Evolutionary conservation across 2,113 vertebrate species (phyloP).

Genomic region (Falcunculus frontatus): DNA sequence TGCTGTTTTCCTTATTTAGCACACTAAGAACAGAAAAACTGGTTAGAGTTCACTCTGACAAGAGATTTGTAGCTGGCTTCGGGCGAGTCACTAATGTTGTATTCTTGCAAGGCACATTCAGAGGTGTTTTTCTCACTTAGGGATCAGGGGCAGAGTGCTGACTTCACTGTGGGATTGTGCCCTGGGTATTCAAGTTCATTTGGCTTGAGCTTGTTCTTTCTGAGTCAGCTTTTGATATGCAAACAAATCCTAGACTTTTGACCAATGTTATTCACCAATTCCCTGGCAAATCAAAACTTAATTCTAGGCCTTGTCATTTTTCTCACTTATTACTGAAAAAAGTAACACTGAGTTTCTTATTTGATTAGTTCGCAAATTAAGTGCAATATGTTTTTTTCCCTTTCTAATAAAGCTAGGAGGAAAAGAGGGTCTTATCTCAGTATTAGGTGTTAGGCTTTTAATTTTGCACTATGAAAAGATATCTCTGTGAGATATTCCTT

Average conservation of each 20-base stretch:
- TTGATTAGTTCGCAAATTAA: background rate
- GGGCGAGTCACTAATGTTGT: background rate
- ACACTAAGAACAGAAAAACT: background rate
- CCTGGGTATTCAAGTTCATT: background rate
- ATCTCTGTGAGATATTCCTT: background rate
- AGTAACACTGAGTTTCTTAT: background rate
- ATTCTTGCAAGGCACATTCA: background rate
- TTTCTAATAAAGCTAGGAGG: background rate
- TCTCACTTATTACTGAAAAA: background rate
- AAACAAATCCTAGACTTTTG: background rate
- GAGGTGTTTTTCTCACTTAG: background rate
- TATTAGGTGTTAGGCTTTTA: background rate
- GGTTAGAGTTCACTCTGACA: background rate
- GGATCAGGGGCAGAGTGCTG: background rate
- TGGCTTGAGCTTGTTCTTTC: background rate
- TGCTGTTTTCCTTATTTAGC: background rate
- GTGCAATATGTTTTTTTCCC: background rate
- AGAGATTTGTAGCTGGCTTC: background rate
- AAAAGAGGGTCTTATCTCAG: background rate
- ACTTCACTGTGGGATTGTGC: background rate
- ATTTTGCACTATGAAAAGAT: background rate
- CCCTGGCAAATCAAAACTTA: background rate
- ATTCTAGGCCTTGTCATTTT: background rate
- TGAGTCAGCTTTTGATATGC: background rate
- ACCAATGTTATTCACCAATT: background rate